Conservation (phyloP, 1,140 invertebrate genomes). For the Bathynomus jamesi region DNA sequence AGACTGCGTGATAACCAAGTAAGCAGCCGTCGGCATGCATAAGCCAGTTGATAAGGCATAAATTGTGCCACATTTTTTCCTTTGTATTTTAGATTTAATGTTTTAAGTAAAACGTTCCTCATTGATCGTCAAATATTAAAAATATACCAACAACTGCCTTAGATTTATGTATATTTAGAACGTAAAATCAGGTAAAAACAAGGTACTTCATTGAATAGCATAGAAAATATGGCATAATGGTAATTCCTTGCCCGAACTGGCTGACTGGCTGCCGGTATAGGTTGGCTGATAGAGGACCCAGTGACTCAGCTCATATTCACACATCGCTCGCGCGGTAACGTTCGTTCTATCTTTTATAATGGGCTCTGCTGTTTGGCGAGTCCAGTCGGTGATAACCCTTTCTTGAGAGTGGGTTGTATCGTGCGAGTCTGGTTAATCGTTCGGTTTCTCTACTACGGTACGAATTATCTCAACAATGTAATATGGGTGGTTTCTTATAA, state of each 20-base stretch:
- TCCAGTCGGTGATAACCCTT: neutral
- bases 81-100: neutral
- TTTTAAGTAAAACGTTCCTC: neutral
- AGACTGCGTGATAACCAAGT: too few species aligned
- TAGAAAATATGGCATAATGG: neutral
- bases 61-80: neutral
- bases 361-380: neutral
- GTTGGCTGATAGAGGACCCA: neutral
- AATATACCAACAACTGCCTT: neutral
- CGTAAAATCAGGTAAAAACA: too few species aligned
- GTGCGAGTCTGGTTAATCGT: too few species aligned
- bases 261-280: neutral
- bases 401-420: neutral
- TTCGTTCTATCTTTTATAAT: neutral
- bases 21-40: neutral
- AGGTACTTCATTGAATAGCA: too few species aligned
- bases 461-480: too few species aligned
- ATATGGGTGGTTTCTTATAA: too few species aligned
- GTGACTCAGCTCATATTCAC: neutral
- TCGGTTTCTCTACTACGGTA: too few species aligned
- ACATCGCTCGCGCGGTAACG: neutral
- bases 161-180: too few species aligned
- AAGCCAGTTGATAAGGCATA: neutral
- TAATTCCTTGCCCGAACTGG: neutral
- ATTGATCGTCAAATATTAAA: neutral